Evolutionary conservation across 2,888 invertebrate species (phyloP).

Genomic region (Drosophila prostipennis): DNA sequence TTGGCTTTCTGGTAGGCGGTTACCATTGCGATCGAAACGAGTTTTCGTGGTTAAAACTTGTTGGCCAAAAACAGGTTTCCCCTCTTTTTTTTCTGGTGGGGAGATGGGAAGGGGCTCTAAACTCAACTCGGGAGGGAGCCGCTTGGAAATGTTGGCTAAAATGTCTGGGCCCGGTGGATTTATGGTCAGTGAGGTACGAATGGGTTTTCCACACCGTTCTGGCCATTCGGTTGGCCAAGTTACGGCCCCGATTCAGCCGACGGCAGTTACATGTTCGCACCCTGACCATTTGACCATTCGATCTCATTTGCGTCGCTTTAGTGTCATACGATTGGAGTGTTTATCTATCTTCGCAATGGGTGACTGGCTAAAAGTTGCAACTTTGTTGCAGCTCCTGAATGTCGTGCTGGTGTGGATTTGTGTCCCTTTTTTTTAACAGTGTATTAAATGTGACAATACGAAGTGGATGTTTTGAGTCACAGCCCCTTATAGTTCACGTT

Average conservation of each 20-base stretch:
- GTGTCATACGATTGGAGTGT: conserved; percentile 76
- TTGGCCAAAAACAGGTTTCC: conserved; percentile 65
- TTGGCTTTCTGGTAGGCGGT: conserved; percentile 58
- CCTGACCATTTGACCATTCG: conserved; percentile 59
- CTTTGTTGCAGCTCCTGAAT: conserved; percentile 16
- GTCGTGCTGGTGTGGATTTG: not conserved
- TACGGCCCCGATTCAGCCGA: conserved; percentile 51
- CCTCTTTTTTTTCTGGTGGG: not conserved
- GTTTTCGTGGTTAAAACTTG: conserved; percentile 61
- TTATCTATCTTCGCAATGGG: conserved; percentile 60
- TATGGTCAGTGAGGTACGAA: conserved; percentile 76
- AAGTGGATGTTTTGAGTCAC: too few relatives aligned
- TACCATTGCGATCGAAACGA: conserved; percentile 67
- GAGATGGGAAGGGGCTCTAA: conserved; percentile 55
- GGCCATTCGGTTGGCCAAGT: conserved; percentile 41
- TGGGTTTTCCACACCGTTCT: conserved; percentile 64
- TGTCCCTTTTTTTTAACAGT: conserved; percentile 13
- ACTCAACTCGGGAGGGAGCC: conserved; percentile 52
- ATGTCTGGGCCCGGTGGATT: conserved; percentile 62
- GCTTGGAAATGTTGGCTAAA: conserved; percentile 64
- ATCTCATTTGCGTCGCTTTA: conserved; percentile 76
- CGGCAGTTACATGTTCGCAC: conserved; percentile 62
- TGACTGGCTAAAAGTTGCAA: conserved; percentile 5
- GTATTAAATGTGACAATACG: not conserved
- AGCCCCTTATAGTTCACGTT: not conserved